Conservation (phyloP, 30 jellyfish, hydroid and myxozoan species). For the Aurelia sp. region DNA sequence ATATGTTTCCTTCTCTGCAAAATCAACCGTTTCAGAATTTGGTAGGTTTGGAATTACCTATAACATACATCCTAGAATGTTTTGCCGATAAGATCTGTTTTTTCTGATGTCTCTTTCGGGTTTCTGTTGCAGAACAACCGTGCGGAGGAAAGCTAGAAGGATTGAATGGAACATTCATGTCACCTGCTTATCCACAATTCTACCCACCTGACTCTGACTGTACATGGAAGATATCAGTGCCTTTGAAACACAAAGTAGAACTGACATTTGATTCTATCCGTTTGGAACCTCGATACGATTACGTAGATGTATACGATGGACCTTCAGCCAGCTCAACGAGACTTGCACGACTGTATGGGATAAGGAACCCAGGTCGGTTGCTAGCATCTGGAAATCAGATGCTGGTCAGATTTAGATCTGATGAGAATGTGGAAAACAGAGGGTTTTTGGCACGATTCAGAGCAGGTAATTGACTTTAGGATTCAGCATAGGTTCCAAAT, state of each 20-base stretch:
- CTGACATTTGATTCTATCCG: constrained; percentile 44
- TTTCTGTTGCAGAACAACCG: constrained; percentile 4
- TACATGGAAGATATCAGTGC: constrained; percentile 83
- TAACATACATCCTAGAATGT: too few species aligned
- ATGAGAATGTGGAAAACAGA: constrained; percentile 44
- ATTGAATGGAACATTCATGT: constrained; percentile 73
- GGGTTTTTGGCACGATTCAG: constrained; percentile 87
- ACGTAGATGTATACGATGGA: constrained; percentile 90
- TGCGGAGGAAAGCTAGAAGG: constrained; percentile 70
- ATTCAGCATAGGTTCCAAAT: background rate
- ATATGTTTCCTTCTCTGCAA: too few species aligned
- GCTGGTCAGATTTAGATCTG: constrained; percentile 68
- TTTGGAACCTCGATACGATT: constrained; percentile 80
- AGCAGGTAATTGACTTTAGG: constrained; percentile 71
- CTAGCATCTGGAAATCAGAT: constrained; percentile 77
- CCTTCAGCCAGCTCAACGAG: constrained; percentile 71
- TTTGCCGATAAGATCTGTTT: too few species aligned
- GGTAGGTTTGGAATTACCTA: too few species aligned
- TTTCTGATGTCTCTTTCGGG: too few species aligned
- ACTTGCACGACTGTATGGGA: constrained; percentile 65
- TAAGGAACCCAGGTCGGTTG: constrained; percentile 47
- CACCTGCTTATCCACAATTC: constrained; percentile 77
- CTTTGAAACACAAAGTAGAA: constrained; percentile 59
- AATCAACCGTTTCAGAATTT: too few species aligned
- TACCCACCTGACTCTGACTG: constrained; percentile 87